Evolutionary conservation across 2,113 vertebrate species (phyloP), one percentile per base, ranked within the genome.

Genomic region (Ciconia stormi): DNA sequence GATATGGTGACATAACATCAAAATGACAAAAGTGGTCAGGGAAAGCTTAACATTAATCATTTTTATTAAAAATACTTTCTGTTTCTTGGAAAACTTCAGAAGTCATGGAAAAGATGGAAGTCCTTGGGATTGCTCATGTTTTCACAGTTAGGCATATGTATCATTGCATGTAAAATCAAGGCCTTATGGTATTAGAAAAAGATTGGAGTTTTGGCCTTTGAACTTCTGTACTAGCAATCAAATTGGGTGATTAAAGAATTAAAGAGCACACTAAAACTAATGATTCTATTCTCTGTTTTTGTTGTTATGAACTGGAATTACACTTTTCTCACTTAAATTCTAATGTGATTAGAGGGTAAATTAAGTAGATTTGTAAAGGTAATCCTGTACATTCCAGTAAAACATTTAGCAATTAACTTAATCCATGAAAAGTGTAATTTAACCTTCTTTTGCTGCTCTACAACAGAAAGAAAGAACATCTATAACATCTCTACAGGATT

Each of bases 351-450:
- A 93, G 85, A 95, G 91, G 61, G 69, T 65, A 92, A 74, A 90
- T 79, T 95, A 96, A 95, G 76, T 47, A 91, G 91, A 80, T 97
- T 96, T 96, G 79, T 91, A 86, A 94, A 88, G 74, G 26, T 91
- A 92, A 97, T 94, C 70, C 47, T 7, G 74, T 72, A 89, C 77
- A 82, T 96, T 95, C 85, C 87, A 93, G 38, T 80, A 80, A 65
- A 97, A 93, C 32, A 90, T 71, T 93, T 78, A 91, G 56, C 61
- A 91, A 90, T 94, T 92, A 93, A 76, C 30, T 95, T 95, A 93
- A 93, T 96, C 63, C 63, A 77, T 44, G 6, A 84, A 73, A 94
- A 76, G 29, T 87, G 40, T 69, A 66, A 53, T 85, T 95, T 82
- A 96, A 86, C 56, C 56, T 93, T 66, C 81, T 74, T 78, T 70